Evolutionary conservation across 2,888 invertebrate species (phyloP), one percentile per base, ranked within the genome.

Genomic region (Toxonevra muliebris): DNA sequence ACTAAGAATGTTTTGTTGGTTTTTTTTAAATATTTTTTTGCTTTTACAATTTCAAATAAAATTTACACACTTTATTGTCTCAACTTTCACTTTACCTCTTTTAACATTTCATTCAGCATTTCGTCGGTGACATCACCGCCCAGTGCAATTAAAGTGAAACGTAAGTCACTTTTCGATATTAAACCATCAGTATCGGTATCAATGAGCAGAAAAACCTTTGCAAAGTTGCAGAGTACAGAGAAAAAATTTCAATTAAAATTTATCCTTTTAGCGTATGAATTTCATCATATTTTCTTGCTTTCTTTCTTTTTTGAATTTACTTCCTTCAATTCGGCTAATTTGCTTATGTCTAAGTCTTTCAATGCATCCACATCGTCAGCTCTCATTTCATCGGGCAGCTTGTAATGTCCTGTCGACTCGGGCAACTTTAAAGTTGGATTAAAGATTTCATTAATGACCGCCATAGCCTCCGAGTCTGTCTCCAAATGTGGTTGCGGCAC

Each of bases 111-210:
- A n/a, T 86, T 84, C 10, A 91, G 85, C 40, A 87, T 86, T 65
- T 88, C 87, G 40, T 90, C 89, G 13, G 88, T 86, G 1, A 88
- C 86, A 1, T 86, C 84, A 71, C 88, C 87, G 2, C 90, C 91
- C 64, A 91, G 84, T 43, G 90, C 89, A 64, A 87, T 86, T 54
- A 89, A 86, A 0, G 90, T 91, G 41, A 87, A 88, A 12, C 89
- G 87, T 66, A 91, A 85, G 79, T 91, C 91, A 67, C 87, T 87
- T 75, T 87, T 88, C 75, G 90, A 89, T 71, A 91, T 90, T 75
- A 88, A 86, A 0, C 91, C 91, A 76, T 91, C 90, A 30, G 89
- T 88, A 73, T 91, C 88, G 79, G 90, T 82, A 75, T 91, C 91
- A 72, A 91, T 90, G 5, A 91, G 85, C 54, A 88, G 84, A 77